Percentiles rank a stretch among this genome's conserved stretches.
These are phyloP conservation scores for Gracilinanus agilis DNA, from an alignment of 2,113 vertebrate genomes.

Conservation along the genomic window DNA sequence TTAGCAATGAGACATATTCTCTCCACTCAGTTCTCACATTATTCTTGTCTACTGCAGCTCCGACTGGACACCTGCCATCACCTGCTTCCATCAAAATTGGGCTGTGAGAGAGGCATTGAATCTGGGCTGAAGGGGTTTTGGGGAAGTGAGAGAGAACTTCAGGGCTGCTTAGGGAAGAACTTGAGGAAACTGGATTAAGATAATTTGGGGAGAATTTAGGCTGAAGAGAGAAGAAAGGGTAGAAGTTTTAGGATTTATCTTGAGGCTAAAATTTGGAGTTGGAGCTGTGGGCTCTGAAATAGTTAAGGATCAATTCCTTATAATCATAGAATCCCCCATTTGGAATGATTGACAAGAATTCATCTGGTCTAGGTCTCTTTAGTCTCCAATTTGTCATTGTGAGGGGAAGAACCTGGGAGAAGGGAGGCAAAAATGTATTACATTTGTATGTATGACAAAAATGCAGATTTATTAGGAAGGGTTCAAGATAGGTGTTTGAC, in stretches of 20 bases:
- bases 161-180: background rate
- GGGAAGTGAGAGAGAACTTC: background rate
- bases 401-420: background rate
- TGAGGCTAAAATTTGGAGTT: background rate
- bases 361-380: background rate
- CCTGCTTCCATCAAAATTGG: background rate
- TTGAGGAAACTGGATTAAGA: background rate
- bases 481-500: background rate
- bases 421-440: background rate
- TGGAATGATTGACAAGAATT: background rate
- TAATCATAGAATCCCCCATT: background rate
- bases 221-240: background rate
- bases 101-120: background rate
- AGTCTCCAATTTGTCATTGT: background rate
- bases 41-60: background rate
- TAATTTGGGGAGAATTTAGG: background rate
- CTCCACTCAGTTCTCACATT: background rate
- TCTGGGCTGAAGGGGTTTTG: background rate
- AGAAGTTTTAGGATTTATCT: background rate
- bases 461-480: background rate
- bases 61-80: background rate
- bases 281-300: background rate
- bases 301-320: too few species aligned
- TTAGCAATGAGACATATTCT: background rate
- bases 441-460: background rate